Conservation (phyloP, 2,888 invertebrate species). For the Blera fallax region DNA sequence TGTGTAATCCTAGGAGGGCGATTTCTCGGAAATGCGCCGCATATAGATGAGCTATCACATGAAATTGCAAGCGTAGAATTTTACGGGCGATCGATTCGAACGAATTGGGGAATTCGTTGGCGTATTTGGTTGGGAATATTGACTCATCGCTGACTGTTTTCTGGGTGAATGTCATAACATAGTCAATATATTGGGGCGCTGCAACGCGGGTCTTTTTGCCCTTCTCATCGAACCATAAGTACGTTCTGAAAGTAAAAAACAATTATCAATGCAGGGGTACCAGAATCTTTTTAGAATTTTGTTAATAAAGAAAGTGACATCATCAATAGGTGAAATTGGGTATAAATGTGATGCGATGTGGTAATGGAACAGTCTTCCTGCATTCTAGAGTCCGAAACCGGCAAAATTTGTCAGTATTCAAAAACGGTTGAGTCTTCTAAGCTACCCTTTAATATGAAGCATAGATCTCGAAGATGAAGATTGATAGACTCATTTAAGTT, state of each 20-base stretch:
- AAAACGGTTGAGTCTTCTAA: too few relatives aligned
- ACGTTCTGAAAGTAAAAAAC: conserved; percentile 87
- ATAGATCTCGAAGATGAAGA: too few relatives aligned
- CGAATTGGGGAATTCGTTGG: conserved; percentile 95
- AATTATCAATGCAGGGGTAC: not conserved
- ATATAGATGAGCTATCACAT: conserved; percentile 98
- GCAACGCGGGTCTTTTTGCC: conserved; percentile 98
- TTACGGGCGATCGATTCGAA: conserved; percentile 98
- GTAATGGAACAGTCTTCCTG: too few relatives aligned
- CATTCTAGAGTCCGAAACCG: too few relatives aligned
- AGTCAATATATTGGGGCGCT: conserved; percentile 99
- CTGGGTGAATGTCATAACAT: conserved; percentile 99
- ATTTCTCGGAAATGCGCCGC: conserved; percentile 98
- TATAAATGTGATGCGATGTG: too few relatives aligned
- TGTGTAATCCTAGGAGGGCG: conserved; percentile 95
- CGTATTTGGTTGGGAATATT: conserved; percentile 99
- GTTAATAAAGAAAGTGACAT: too few relatives aligned
- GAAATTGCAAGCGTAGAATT: conserved; percentile 97
- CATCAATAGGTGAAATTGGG: too few relatives aligned
- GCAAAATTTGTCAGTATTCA: too few relatives aligned
- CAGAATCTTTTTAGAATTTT: too few relatives aligned
- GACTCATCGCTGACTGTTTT: conserved; percentile 98
- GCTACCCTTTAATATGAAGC: too few relatives aligned
- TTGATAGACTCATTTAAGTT: too few relatives aligned
- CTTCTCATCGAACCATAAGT: conserved; percentile 99